phyloP scores from a whole-genome alignment of 2,113 vertebrate genomes.

The Erpornis zantholeuca region DNA sequence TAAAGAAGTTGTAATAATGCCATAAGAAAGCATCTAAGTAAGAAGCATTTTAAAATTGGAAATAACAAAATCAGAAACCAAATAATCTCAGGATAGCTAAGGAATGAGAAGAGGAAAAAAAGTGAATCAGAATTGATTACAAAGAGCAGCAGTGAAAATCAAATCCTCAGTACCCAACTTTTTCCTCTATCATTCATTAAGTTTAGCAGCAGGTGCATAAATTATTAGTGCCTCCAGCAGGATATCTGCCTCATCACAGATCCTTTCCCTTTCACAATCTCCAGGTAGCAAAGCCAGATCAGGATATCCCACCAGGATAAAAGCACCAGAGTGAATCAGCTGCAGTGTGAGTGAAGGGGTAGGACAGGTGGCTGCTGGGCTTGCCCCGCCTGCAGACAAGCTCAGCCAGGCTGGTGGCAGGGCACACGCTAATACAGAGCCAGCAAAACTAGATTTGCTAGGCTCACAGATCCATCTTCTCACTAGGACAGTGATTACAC shows the following conservation, averaged over 20 bases:
- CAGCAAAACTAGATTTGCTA: background rate
- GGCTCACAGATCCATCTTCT: background rate
- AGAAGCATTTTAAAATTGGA: background rate
- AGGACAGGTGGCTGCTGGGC: background rate
- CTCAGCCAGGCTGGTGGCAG: background rate
- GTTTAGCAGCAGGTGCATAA: background rate
- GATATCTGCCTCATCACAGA: background rate
- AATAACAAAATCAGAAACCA: background rate
- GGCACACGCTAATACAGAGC: background rate
- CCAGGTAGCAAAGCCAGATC: background rate
- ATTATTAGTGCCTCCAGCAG: background rate
- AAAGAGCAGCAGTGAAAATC: conserved; percentile 9
- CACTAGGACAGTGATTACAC: background rate
- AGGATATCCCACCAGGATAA: background rate
- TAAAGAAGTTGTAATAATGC: conserved; percentile 9
- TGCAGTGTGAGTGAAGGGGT: background rate
- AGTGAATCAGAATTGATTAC: background rate
- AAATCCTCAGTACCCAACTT: background rate
- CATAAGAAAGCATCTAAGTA: background rate
- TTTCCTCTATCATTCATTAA: background rate
- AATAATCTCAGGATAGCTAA: background rate
- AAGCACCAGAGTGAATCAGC: background rate
- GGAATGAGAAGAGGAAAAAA: background rate
- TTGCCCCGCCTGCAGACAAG: accelerated
- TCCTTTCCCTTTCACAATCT: background rate